Evolutionary conservation across 2,797 vertebrate genomes (phyloP).

Genomic region (Bufotes viridis): DNA sequence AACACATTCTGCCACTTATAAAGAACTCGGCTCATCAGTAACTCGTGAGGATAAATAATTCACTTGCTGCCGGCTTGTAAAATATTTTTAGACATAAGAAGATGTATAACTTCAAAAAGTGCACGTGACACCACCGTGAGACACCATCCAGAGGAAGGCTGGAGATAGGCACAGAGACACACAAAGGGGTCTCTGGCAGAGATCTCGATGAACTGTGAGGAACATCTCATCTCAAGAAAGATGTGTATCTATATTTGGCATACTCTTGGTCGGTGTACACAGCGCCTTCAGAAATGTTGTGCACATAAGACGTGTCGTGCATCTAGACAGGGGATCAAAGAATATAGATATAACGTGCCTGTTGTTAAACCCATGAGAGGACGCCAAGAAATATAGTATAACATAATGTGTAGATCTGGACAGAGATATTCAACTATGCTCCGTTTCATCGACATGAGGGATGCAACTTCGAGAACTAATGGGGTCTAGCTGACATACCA

Average conservation of each 20-base stretch:
- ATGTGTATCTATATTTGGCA: slow-evolving; percentile 22
- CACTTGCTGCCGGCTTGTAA: slow-evolving; percentile 58
- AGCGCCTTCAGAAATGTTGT: background rate
- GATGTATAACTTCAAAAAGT: slow-evolving; percentile 61
- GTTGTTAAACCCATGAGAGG: background rate
- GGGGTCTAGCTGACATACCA: no score
- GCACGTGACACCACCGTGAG: slow-evolving; percentile 49
- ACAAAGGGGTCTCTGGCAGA: slow-evolving; percentile 10
- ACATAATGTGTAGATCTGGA: no score
- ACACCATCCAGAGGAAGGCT: slow-evolving; percentile 32
- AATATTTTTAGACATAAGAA: slow-evolving; percentile 62
- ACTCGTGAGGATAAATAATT: slow-evolving; percentile 60
- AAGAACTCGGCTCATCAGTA: slow-evolving; percentile 56
- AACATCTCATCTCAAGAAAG: slow-evolving; percentile 2
- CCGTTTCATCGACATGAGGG: background rate
- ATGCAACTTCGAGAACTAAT: no score
- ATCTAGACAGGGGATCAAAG: background rate
- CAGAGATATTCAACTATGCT: background rate
- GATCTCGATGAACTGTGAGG: slow-evolving; percentile 8
- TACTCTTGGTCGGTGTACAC: background rate
- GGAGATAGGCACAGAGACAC: slow-evolving; percentile 27
- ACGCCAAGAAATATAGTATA: background rate
- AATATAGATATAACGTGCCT: background rate
- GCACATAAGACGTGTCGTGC: background rate
- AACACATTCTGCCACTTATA: slow-evolving; percentile 58